These are phyloP conservation scores for Phaethornis superciliosus DNA, from an alignment of 2,113 vertebrate genomes.

Conservation along the genomic window DNA sequence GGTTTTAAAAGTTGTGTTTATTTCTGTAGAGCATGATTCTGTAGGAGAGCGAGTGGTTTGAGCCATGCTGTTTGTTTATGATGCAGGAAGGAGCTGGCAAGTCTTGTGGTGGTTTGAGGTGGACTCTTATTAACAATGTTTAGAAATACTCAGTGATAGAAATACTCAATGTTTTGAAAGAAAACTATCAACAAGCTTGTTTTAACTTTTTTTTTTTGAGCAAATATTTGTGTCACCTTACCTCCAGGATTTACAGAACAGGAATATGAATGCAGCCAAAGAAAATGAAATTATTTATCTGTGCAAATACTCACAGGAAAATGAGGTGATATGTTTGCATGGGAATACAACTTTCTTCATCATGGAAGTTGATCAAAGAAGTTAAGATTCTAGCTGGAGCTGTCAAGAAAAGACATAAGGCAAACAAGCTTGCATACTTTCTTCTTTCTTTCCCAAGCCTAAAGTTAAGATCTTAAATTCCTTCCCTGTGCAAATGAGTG, in stretches of 20 bases:
- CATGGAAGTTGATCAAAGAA: rapidly evolving
- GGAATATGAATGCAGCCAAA: not conserved
- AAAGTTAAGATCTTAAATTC: not conserved
- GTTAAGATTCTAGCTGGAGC: not conserved
- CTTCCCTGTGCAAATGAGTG: not conserved
- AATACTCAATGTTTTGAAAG: not conserved
- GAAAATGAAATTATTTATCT: not conserved
- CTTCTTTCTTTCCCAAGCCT: not conserved
- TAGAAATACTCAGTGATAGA: not conserved
- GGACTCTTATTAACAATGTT: not conserved
- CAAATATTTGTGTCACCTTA: not conserved
- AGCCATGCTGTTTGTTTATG: not conserved
- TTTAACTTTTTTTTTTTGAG: not conserved
- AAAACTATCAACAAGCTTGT: not conserved
- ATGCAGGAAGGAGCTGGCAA: not conserved
- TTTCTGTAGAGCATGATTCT: not conserved
- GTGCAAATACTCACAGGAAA: not conserved
- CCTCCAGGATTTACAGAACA: not conserved
- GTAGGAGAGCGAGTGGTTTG: rapidly evolving
- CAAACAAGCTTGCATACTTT: not conserved
- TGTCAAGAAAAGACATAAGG: not conserved
- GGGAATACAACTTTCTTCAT: not conserved
- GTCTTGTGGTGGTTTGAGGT: not conserved
- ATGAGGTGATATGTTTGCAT: not conserved
- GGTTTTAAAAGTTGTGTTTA: not conserved